phyloP scores from a whole-genome alignment of 2,797 vertebrate species.

The Tarsius wallacei region DNA sequence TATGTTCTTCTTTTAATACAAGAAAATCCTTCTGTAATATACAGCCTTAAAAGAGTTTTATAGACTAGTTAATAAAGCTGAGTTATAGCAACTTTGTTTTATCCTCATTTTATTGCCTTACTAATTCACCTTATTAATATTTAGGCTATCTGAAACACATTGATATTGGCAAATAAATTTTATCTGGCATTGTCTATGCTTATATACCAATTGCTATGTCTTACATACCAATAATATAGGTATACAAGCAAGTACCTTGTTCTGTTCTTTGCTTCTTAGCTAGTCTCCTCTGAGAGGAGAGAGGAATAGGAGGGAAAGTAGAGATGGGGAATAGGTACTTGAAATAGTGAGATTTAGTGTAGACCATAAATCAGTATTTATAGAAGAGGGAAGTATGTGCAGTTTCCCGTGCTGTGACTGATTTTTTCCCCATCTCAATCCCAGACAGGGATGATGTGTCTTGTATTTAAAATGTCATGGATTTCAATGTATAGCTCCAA shows the following conservation, averaged over 20 bases:
- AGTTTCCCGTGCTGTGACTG: background rate
- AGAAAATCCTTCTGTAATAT: background rate
- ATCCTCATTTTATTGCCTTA: conserved; percentile 35
- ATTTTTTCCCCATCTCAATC: background rate
- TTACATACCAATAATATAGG: background rate
- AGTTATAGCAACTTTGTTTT: conserved; percentile 28
- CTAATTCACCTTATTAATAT: conserved; percentile 42
- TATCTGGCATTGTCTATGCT: conserved; percentile 24
- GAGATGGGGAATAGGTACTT: background rate
- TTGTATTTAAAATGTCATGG: background rate
- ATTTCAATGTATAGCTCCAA: conserved; percentile 58
- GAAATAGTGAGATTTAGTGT: background rate
- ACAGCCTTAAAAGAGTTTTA: conserved; percentile 20
- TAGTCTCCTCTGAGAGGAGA: background rate
- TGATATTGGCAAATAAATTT: conserved; percentile 34
- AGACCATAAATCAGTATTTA: conserved; percentile 14
- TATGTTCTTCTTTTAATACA: conserved; percentile 29
- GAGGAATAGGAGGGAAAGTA: conserved; percentile 17
- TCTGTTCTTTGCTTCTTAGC: conserved; percentile 27
- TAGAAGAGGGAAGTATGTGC: background rate
- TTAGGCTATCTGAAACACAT: conserved; percentile 34
- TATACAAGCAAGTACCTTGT: conserved; percentile 15
- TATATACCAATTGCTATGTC: background rate
- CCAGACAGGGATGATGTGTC: background rate
- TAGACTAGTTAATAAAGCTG: background rate